phyloP scores from a whole-genome alignment of 2,888 invertebrate species.

The Leucoptera coffeella region DNA sequence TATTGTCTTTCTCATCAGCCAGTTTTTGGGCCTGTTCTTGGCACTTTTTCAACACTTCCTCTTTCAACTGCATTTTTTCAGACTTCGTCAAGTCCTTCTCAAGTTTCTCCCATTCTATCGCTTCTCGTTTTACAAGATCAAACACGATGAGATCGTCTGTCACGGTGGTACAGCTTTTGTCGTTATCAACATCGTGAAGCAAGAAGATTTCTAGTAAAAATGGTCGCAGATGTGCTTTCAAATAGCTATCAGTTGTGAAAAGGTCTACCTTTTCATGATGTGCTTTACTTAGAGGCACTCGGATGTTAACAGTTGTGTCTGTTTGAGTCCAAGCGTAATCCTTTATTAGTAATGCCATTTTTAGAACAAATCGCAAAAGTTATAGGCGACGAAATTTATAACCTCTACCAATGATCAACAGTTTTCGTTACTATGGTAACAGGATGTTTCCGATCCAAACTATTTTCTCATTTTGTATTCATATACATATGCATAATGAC shows the following conservation, averaged over 20 bases:
- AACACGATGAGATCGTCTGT: slow-evolving; percentile 58
- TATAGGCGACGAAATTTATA: slow-evolving; percentile 59
- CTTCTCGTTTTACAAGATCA: slow-evolving; percentile 58
- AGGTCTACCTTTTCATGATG: slow-evolving; percentile 61
- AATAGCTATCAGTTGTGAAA: slow-evolving; percentile 61
- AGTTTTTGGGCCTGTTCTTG: slow-evolving; percentile 50
- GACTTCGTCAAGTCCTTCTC: slow-evolving; percentile 49
- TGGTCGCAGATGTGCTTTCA: slow-evolving; percentile 67
- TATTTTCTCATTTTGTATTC: too few species aligned
- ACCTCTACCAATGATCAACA: slow-evolving; percentile 58
- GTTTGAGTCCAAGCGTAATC: slow-evolving; percentile 75
- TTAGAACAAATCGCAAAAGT: slow-evolving; percentile 48
- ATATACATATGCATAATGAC: too few species aligned
- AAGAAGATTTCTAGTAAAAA: slow-evolving; percentile 72
- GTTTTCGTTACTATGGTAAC: slow-evolving; percentile 57
- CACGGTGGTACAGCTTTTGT: slow-evolving; percentile 59
- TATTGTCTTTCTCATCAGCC: slow-evolving; percentile 33
- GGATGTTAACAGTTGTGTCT: slow-evolving; percentile 51
- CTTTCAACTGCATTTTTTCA: slow-evolving; percentile 50
- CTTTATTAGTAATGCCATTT: slow-evolving; percentile 69
- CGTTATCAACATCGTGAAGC: slow-evolving; percentile 53
- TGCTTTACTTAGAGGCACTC: slow-evolving; percentile 59
- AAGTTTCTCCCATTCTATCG: slow-evolving; percentile 50
- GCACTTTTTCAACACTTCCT: slow-evolving; percentile 48
- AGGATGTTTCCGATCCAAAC: too few species aligned